A percentile compares a stretch with the other conserved stretches of the same genome.
Evolutionary conservation across 2,888 invertebrate genomes (phyloP).

Genomic region (Dynastes tityus): DNA sequence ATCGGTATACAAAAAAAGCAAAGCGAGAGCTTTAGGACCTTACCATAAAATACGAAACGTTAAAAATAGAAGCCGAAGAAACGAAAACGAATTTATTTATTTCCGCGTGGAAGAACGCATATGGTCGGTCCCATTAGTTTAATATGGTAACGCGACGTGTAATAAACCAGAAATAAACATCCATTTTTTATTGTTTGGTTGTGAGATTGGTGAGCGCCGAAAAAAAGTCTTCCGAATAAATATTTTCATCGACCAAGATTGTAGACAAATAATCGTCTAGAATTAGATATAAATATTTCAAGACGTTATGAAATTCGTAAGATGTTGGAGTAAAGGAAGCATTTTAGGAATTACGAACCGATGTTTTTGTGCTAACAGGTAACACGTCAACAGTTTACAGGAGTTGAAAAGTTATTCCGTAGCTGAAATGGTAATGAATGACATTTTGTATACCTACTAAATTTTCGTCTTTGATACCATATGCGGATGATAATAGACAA

Average conservation of each 20-base stretch:
- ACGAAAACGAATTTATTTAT: constrained; percentile 5
- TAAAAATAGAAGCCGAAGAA: constrained; percentile 18
- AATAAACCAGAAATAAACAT: constrained; percentile 1
- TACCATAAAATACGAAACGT: constrained; percentile 18
- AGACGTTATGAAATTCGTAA: background rate
- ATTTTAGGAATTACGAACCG: background rate
- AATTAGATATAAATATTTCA: background rate
- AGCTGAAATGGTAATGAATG: no score
- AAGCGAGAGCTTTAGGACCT: background rate
- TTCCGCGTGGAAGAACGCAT: constrained; percentile 17
- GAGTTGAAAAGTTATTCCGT: no score
- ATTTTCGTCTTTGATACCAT: no score
- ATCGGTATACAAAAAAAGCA: constrained; percentile 14
- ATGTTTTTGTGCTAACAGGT: no score
- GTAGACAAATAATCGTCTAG: constrained; percentile 5
- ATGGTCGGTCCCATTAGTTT: constrained; percentile 3
- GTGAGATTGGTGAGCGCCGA: no score
- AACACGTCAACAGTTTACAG: no score
- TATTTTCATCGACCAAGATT: no score
- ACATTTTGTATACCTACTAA: no score
- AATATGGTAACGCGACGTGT: background rate
- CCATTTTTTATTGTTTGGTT: no score
- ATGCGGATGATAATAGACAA: no score
- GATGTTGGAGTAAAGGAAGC: no score
- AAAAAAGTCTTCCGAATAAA: no score